Percentiles rank a stretch among this genome's conserved stretches.
Conservation (phyloP, 2,797 vertebrate species). For the Salarias fasciatus region DNA sequence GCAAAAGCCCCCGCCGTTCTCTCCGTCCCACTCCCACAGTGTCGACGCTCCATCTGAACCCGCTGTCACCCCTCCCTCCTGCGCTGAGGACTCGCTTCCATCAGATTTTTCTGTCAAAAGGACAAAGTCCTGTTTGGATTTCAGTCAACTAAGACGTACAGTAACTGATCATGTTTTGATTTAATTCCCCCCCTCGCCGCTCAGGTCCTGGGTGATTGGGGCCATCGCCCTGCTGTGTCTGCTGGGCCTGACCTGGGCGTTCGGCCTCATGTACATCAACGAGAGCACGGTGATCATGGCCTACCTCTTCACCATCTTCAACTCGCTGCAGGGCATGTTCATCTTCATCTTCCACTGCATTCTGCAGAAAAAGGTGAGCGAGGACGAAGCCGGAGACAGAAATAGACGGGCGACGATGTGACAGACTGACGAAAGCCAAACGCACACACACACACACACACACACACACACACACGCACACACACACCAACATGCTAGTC, state of each 20-base stretch:
- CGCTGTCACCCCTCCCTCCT: slow-evolving; percentile 46
- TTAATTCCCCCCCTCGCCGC: slow-evolving; percentile 6
- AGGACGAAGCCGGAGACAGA: slow-evolving; percentile 43
- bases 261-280: slow-evolving; percentile 97
- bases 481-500: slow-evolving; percentile 4
- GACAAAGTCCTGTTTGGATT: slow-evolving; percentile 11
- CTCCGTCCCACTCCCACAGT: slow-evolving; percentile 50
- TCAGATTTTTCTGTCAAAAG: slow-evolving; percentile 33
- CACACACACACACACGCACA: not conserved
- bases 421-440: slow-evolving; percentile 29
- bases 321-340: slow-evolving; percentile 99
- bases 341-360: slow-evolving; percentile 99
- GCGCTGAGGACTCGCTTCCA: slow-evolving; percentile 45
- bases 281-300: slow-evolving; percentile 98
- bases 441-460: not conserved
- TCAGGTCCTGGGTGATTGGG: slow-evolving; percentile 97
- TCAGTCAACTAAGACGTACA: not conserved
- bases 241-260: slow-evolving; percentile 97
- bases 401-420: slow-evolving; percentile 27
- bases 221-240: slow-evolving; percentile 96
- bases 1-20: slow-evolving; percentile 54
- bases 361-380: slow-evolving; percentile 96
- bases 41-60: slow-evolving; percentile 47
- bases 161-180: slow-evolving; percentile 7
- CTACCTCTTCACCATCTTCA: slow-evolving; percentile 99